Evolutionary conservation across 2,797 vertebrate species (phyloP).

Genomic region (Pseudochaenichthys georgianus): DNA sequence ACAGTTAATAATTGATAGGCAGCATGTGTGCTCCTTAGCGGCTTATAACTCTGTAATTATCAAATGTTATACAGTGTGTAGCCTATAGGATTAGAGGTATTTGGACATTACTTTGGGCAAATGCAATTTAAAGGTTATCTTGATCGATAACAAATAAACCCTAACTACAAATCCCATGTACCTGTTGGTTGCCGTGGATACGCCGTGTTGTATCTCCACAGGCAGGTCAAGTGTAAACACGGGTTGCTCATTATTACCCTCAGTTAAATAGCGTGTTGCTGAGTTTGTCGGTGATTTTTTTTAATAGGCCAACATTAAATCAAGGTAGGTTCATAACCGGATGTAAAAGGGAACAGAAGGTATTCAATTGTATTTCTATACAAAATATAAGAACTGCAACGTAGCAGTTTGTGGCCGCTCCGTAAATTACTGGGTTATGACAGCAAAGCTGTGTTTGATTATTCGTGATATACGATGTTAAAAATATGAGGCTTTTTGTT

Average conservation of each 20-base stretch:
- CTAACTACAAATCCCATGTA: slow-evolving; percentile 44
- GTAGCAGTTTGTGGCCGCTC: too few relatives aligned
- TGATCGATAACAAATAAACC: background rate
- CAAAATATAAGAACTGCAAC: too few relatives aligned
- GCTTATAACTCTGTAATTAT: too few relatives aligned
- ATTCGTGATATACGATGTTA: background rate
- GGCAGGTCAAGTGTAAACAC: slow-evolving; percentile 11
- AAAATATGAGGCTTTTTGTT: background rate
- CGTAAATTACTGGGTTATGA: background rate
- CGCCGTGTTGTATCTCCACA: slow-evolving; percentile 34
- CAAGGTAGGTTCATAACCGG: background rate
- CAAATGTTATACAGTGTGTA: background rate
- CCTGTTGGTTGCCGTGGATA: slow-evolving; percentile 48
- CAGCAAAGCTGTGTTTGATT: background rate
- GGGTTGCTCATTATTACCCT: background rate
- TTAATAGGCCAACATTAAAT: background rate
- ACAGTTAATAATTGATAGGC: too few relatives aligned
- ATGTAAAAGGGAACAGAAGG: too few relatives aligned
- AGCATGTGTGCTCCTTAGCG: too few relatives aligned
- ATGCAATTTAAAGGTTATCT: too few relatives aligned
- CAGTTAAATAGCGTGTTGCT: background rate
- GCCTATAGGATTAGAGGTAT: too few relatives aligned
- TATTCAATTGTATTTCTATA: too few relatives aligned
- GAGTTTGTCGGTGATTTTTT: background rate
- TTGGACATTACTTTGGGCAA: too few relatives aligned